These are phyloP conservation scores for Trinorchestia longiramus DNA, from an alignment of 1,140 invertebrate species.

Conservation along the genomic window DNA sequence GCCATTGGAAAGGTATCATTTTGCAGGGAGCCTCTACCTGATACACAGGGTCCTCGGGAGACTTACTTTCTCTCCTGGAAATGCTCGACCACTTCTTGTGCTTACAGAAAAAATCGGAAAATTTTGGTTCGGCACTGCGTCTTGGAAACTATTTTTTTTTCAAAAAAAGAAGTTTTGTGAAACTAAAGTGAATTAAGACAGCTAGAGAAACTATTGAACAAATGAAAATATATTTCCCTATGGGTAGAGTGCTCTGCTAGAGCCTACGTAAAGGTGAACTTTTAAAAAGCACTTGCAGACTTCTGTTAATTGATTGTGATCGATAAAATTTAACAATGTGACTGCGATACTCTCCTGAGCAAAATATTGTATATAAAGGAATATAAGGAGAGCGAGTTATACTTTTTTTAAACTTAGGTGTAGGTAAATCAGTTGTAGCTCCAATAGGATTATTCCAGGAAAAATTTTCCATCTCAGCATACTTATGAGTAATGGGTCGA, in stretches of 20 bases:
- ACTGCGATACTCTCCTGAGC: not conserved
- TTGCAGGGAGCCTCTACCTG: not conserved
- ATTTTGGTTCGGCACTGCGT: not conserved
- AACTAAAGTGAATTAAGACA: not conserved
- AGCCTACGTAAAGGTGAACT: not conserved
- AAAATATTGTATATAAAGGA: not conserved
- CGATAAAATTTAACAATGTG: not conserved
- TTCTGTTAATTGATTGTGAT: not conserved
- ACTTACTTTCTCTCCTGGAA: not conserved
- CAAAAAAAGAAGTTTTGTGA: not conserved
- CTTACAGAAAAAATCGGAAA: not conserved
- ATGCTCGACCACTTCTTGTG: not conserved
- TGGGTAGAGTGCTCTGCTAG: not conserved
- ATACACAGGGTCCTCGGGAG: not conserved
- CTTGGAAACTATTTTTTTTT: not conserved
- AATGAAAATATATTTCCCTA: not conserved
- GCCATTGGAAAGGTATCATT: conserved; percentile 30
- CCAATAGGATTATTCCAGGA: not conserved
- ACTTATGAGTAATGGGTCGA: no score
- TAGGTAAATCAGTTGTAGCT: not conserved
- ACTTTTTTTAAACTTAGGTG: not conserved
- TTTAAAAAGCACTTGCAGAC: not conserved
- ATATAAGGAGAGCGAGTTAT: not conserved
- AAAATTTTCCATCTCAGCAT: no score
- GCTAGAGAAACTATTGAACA: not conserved